Evolutionary conservation across 1,140 invertebrate genomes (phyloP).

Genomic region (Helicoverpa zea): DNA sequence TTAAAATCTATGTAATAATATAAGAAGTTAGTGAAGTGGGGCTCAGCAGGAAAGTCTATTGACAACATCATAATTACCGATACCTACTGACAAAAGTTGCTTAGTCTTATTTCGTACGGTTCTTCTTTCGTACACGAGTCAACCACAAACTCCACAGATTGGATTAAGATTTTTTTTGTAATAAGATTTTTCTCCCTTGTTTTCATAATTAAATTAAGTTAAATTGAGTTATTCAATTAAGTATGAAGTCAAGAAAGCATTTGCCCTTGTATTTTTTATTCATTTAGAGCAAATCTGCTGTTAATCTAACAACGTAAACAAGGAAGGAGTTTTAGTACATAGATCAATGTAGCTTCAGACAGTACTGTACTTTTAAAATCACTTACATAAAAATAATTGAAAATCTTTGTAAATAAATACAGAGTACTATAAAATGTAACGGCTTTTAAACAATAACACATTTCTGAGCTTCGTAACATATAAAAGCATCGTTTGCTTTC

Average conservation of each 20-base stretch:
- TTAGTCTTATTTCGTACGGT: neutral
- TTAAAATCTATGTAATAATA: conserved; percentile 13
- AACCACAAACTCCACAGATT: conserved; percentile 17
- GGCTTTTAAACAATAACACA: too few relatives aligned
- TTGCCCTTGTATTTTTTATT: conserved; percentile 12
- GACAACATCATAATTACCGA: conserved; percentile 43
- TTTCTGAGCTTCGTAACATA: too few relatives aligned
- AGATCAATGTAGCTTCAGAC: neutral
- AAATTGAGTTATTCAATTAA: conserved; percentile 26
- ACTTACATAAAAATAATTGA: too few relatives aligned
- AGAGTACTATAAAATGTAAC: too few relatives aligned
- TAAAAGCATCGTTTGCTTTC: too few relatives aligned
- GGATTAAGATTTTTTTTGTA: conserved; percentile 15
- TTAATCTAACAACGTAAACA: conserved; percentile 1
- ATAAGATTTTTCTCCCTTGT: conserved; percentile 15
- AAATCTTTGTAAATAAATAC: too few relatives aligned
- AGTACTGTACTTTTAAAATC: neutral
- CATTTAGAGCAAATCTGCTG: conserved; percentile 10
- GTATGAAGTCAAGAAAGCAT: conserved; percentile 27
- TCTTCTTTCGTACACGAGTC: neutral
- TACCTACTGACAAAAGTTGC: neutral
- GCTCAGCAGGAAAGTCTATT: conserved; percentile 33
- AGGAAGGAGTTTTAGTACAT: neutral
- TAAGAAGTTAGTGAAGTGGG: neutral
- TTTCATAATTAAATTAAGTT: conserved; percentile 24